Evolutionary conservation across 30 jellyfish, hydroid and myxozoan genomes (phyloP).

Genomic region (Chrysaora quinquecirrha): DNA sequence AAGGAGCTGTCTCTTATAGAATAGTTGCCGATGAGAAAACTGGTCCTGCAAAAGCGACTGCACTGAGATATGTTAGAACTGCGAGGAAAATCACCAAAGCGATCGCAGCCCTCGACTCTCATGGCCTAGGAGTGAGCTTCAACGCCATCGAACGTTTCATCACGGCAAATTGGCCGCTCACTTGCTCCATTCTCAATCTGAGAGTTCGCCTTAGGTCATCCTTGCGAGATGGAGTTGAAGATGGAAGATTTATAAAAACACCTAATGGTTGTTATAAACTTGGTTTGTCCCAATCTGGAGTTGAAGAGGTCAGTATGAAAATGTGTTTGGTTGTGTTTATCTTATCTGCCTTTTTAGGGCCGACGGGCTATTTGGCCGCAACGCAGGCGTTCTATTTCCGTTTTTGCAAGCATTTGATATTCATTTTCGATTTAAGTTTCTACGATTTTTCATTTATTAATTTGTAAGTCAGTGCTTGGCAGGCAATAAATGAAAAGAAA

Average conservation of each 20-base stretch:
- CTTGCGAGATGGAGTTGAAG: conserved; percentile 73
- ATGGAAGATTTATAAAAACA: conserved; percentile 63
- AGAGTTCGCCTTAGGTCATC: conserved; percentile 71
- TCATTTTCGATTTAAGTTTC: no score
- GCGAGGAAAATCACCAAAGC: conserved; percentile 65
- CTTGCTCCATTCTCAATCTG: conserved; percentile 65
- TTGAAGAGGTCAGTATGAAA: conserved; percentile 56
- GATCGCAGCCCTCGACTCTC: conserved; percentile 49
- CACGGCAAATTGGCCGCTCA: conserved; percentile 65
- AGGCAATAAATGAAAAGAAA: no score
- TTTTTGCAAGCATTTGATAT: no score
- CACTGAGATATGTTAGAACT: conserved; percentile 56
- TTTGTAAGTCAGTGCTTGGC: no score
- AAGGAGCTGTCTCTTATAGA: conserved; percentile 83
- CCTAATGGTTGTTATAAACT: conserved; percentile 57
- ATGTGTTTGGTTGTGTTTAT: no score
- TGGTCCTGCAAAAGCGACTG: conserved; percentile 57
- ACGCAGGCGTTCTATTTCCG: no score
- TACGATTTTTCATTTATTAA: no score
- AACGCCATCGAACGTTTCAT: conserved; percentile 64
- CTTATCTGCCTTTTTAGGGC: no score
- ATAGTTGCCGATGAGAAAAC: conserved; percentile 69
- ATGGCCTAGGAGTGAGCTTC: conserved; percentile 73
- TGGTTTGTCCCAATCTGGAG: conserved; percentile 49
- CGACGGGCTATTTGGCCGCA: no score